phyloP scores from a whole-genome alignment of 2,797 vertebrate genomes.

The Semotilus atromaculatus region DNA sequence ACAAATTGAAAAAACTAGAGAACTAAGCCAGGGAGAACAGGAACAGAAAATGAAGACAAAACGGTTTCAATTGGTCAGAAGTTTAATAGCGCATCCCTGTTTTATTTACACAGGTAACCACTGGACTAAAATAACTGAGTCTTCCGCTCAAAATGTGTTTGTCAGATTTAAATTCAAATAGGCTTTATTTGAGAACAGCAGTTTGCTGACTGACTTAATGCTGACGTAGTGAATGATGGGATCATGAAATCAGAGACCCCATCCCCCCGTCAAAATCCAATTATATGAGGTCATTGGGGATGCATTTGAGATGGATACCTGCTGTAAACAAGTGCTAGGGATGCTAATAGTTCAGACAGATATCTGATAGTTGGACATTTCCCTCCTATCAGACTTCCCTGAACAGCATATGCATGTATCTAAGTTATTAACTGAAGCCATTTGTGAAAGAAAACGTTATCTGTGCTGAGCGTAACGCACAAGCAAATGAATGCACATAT shows the following conservation, averaged over 20 bases:
- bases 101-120: background rate
- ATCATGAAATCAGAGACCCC: background rate
- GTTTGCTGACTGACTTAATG: background rate
- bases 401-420: slow-evolving; percentile 15
- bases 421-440: background rate
- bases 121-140: background rate
- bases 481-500: slow-evolving; percentile 27
- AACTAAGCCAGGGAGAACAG: background rate
- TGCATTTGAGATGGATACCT: slow-evolving; percentile 8
- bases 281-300: background rate
- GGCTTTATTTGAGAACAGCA: background rate
- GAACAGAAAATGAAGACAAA: background rate
- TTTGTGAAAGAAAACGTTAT: slow-evolving; percentile 8
- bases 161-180: background rate
- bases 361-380: slow-evolving; percentile 24
- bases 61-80: background rate
- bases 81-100: background rate
- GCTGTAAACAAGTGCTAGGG: background rate
- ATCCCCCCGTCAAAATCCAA: background rate
- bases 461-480: background rate
- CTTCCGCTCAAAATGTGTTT: background rate
- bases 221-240: background rate
- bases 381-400: slow-evolving; percentile 22
- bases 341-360: slow-evolving; percentile 4
- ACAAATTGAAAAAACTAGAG: too few relatives aligned